Evolutionary conservation across 2,888 invertebrate species (phyloP), one percentile per base, ranked within the genome.

Genomic region (Hybos culiciformis): DNA sequence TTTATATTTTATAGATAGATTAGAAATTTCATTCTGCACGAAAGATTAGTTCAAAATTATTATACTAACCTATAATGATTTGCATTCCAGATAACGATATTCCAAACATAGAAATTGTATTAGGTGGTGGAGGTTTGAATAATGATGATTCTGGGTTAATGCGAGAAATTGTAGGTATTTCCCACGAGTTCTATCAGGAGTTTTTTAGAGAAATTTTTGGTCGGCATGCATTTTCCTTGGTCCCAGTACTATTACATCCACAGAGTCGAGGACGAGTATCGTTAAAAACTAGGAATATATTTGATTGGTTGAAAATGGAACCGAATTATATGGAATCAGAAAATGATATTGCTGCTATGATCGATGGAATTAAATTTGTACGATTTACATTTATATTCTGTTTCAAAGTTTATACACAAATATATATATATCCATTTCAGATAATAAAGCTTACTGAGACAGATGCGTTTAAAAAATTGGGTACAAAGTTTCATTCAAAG

Each of bases 61-160:
- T n/a, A n/a, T n/a, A n/a, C n/a, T n/a, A n/a, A n/a, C n/a, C n/a
- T n/a, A n/a, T n/a, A n/a, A n/a, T n/a, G n/a, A n/a, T n/a, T n/a
- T n/a, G n/a, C n/a, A n/a, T 36, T n/a, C 6, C 39, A 59, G 65
- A 54, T 31, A 41, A 52, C 12, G 71, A 75, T 48, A 75, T 77
- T 53, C 82, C 88, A 0, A 85, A 88, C 54, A 75, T 88, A 46
- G 86, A 90, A 59, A 66, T 88, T 12, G 83, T 88, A 8, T 70
- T 87, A 63, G 83, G 83, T 1, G 77, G 81, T 12, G 82, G 86
- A 1, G 80, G 80, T 0, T 62, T 87, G 8, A 80, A 80, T 41
- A 80, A 84, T 0, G 87, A 87, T 56, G 64, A 73, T 11, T 70
- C 80, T 41, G 81, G 83, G 12, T 73, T 77, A 32, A 61, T 83